Conservation (phyloP, 2,113 vertebrate genomes). For the Poecile atricapillus region DNA sequence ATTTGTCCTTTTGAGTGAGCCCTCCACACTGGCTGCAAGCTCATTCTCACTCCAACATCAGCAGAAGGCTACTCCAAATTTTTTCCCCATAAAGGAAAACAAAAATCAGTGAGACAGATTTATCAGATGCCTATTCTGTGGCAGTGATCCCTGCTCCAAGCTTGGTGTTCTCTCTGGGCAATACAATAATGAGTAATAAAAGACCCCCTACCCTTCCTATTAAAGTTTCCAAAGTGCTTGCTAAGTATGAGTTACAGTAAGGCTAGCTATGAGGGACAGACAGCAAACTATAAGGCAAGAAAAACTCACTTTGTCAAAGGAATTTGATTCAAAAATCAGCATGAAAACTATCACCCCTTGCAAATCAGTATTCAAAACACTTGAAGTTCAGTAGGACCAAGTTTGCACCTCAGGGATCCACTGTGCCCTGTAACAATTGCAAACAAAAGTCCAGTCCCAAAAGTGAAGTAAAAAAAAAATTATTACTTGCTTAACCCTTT, state of each 20-base stretch:
- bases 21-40: accelerated
- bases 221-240: background rate
- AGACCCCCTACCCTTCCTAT: background rate
- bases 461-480: background rate
- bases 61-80: background rate
- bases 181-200: background rate
- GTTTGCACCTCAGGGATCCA: background rate
- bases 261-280: background rate
- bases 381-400: background rate
- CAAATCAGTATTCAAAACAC: background rate
- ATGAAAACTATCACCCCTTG: background rate
- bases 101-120: background rate
- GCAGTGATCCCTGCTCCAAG: accelerated
- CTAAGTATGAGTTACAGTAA: background rate
- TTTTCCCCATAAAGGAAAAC: background rate
- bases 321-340: background rate
- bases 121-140: background rate
- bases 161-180: background rate
- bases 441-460: background rate
- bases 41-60: background rate
- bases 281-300: background rate
- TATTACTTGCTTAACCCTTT: background rate
- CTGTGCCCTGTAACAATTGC: accelerated
- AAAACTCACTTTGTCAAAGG: background rate
- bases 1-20: background rate